Evolutionary conservation across 2,113 vertebrate genomes (phyloP).

Genomic region (Leptobrachium ailaonicum): DNA sequence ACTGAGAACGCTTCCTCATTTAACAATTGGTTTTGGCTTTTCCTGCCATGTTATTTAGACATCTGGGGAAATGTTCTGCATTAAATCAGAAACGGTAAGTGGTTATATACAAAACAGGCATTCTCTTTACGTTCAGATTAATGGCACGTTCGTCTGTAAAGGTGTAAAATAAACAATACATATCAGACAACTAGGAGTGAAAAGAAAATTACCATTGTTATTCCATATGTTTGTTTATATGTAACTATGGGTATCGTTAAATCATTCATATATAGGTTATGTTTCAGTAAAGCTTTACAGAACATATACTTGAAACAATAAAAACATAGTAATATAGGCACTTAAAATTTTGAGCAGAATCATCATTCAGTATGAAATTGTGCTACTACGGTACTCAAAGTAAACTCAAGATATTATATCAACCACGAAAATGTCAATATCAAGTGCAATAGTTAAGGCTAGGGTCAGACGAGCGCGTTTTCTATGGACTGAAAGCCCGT

Average conservation of each 20-base stretch:
- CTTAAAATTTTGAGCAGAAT: no score
- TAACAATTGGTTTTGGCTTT: slow-evolving; percentile 34
- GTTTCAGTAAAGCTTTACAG: no score
- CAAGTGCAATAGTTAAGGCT: no score
- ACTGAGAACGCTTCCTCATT: slow-evolving; percentile 9
- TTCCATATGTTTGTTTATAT: slow-evolving; percentile 36
- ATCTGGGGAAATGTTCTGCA: slow-evolving; percentile 16
- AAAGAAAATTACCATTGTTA: slow-evolving; percentile 11
- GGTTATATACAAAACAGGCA: slow-evolving; percentile 10
- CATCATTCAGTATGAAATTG: no score
- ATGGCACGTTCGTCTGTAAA: background rate
- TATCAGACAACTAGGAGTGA: background rate
- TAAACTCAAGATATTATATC: no score
- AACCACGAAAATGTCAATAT: no score
- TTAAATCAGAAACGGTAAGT: slow-evolving; percentile 14
- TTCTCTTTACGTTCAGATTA: slow-evolving; percentile 18
- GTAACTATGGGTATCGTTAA: slow-evolving; percentile 20
- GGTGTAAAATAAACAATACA: background rate
- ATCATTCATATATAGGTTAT: background rate
- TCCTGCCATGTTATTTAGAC: slow-evolving; percentile 28
- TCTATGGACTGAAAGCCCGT: no score
- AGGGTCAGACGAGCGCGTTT: no score
- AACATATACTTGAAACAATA: no score
- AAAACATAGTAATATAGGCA: no score
- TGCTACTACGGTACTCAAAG: no score